phyloP scores from a whole-genome alignment of 2,113 vertebrate species.

The Vicugna pacos region DNA sequence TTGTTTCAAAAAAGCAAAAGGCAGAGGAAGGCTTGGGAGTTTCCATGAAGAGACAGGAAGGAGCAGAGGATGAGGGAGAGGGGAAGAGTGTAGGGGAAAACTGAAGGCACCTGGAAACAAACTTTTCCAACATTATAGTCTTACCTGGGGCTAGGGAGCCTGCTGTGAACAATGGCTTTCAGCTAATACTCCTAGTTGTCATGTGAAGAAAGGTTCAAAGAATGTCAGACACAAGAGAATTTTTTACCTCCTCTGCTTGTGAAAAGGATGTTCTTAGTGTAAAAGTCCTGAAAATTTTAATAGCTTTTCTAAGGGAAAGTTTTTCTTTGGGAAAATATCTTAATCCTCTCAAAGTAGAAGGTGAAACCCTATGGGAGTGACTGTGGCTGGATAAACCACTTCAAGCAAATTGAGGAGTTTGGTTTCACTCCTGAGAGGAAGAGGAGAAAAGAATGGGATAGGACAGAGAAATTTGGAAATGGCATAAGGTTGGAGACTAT shows the following conservation, averaged over 20 bases:
- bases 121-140: background rate
- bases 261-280: background rate
- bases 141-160: background rate
- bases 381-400: background rate
- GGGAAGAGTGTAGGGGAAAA: background rate
- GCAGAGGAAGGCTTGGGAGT: background rate
- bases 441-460: background rate
- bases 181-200: background rate
- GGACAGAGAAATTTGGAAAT: background rate
- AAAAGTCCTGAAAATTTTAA: background rate
- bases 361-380: background rate
- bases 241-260: background rate
- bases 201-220: background rate
- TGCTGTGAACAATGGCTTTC: background rate
- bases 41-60: background rate
- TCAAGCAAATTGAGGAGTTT: background rate
- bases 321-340: background rate
- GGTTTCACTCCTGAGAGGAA: background rate
- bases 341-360: background rate
- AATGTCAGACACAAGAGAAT: background rate
- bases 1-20: constrained; percentile 34
- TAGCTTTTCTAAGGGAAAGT: background rate
- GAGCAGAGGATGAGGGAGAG: background rate
- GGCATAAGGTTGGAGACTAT: background rate
- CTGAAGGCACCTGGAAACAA: background rate